Percentiles rank a stretch among this genome's conserved stretches.
Evolutionary conservation across 2,113 vertebrate species (phyloP).

Genomic region (Nibea coibor): DNA sequence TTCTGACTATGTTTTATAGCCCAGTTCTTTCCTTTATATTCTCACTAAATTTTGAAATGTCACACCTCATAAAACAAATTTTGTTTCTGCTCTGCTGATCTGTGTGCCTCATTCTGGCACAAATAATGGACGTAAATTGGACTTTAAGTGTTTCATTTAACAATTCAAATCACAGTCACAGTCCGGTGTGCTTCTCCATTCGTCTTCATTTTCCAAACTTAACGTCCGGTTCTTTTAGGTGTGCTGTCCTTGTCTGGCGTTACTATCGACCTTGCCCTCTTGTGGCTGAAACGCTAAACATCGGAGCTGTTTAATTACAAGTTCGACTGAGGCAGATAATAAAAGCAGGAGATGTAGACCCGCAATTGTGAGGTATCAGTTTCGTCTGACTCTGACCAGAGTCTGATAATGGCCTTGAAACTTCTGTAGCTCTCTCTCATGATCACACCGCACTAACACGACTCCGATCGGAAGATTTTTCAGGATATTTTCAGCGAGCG

Average conservation of each 20-base stretch:
- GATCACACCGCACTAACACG: too few relatives aligned
- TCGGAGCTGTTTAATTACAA: too few relatives aligned
- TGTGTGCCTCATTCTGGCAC: background rate
- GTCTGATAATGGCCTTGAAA: too few relatives aligned
- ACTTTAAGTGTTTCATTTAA: background rate
- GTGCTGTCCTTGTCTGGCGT: background rate
- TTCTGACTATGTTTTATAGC: constrained; percentile 9
- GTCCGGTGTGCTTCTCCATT: background rate
- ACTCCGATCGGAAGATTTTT: too few relatives aligned
- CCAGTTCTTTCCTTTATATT: background rate
- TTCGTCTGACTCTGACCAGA: too few relatives aligned
- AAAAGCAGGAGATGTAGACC: too few relatives aligned
- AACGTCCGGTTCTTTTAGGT: background rate
- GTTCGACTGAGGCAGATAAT: too few relatives aligned
- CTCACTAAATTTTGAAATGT: background rate
- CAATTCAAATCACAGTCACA: background rate
- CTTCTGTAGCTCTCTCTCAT: too few relatives aligned
- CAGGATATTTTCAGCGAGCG: too few relatives aligned
- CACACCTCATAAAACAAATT: constrained; percentile 6
- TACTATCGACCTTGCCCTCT: background rate
- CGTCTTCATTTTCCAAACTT: background rate
- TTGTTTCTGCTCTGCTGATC: background rate
- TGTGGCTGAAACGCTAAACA: background rate
- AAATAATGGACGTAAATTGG: background rate
- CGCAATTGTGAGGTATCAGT: too few relatives aligned